These are phyloP conservation scores for Teleogryllus occipitalis DNA, from an alignment of 1,140 invertebrate species.

Conservation along the genomic window DNA sequence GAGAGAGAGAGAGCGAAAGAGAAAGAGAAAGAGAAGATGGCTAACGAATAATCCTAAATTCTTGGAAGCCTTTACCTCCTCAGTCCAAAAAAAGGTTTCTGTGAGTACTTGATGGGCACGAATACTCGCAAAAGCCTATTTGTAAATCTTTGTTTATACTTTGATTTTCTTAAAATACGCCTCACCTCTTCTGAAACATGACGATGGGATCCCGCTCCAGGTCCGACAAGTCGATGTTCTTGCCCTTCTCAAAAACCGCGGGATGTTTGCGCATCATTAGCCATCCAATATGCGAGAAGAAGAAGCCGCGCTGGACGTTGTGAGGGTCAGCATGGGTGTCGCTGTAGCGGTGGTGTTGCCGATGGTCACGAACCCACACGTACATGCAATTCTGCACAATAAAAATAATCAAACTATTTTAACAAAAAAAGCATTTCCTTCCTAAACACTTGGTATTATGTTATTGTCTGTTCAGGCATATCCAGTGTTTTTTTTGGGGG, in stretches of 20 bases:
- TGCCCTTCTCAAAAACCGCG: conserved; percentile 48
- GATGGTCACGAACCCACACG: conserved; percentile 50
- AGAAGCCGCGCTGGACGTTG: conserved; percentile 55
- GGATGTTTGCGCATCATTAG: conserved; percentile 54
- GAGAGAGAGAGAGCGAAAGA: no score
- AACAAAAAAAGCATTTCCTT: no score
- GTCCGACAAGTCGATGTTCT: conserved; percentile 45
- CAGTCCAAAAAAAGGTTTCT: no score
- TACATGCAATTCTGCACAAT: conserved; percentile 20
- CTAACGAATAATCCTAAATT: no score
- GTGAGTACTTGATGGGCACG: no score
- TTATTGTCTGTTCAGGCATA: no score
- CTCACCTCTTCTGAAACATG: conserved; percentile 40
- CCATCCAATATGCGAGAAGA: conserved; percentile 61
- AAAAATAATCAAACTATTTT: background rate
- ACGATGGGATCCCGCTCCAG: conserved; percentile 46
- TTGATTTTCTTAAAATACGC: background rate
- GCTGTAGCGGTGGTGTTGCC: conserved; percentile 56
- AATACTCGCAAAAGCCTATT: no score
- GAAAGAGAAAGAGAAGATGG: no score
- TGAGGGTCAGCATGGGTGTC: conserved; percentile 60
- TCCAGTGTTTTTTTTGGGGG: no score
- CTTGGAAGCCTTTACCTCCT: no score
- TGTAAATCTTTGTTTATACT: no score
- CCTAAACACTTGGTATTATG: no score